Evolutionary conservation across 64 coral and sea anemone species (phyloP).

Genomic region (Stichodactyla mertensii): DNA sequence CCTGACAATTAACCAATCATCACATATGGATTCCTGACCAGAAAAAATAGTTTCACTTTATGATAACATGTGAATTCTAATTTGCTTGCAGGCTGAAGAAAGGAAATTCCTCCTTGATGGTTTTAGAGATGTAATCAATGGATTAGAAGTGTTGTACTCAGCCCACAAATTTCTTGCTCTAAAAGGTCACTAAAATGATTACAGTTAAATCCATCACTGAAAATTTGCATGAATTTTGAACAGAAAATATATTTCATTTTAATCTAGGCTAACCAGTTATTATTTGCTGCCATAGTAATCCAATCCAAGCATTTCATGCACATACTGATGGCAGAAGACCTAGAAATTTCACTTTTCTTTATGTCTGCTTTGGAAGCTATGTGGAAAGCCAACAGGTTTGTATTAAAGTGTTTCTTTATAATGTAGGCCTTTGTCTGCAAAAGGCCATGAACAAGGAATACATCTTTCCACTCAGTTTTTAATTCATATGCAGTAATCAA

Average conservation of each 20-base stretch:
- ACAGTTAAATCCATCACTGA: neutral
- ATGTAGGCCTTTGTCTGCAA: no score
- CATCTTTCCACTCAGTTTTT: no score
- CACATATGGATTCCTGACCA: no score
- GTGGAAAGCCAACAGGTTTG: conserved; percentile 79
- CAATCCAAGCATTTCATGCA: conserved; percentile 84
- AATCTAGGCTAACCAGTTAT: neutral
- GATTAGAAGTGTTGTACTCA: conserved; percentile 36
- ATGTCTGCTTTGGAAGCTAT: conserved; percentile 51
- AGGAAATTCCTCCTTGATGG: conserved; percentile 20
- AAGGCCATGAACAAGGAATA: no score
- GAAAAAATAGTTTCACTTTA: no score
- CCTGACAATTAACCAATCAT: no score
- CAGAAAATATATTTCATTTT: no score
- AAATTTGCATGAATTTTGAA: no score
- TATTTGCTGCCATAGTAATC: conserved; percentile 41
- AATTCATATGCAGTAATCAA: no score
- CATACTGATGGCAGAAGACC: conserved; percentile 84
- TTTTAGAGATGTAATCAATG: conserved; percentile 33
- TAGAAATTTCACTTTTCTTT: conserved; percentile 59
- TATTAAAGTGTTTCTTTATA: neutral
- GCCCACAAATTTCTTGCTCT: conserved; percentile 20
- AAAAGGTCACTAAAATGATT: conserved; percentile 13
- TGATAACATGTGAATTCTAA: neutral
- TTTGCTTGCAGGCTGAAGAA: conserved; percentile 14